Evolutionary conservation across 1,140 invertebrate genomes (phyloP).

Genomic region (Panagrolaimus sp.): DNA sequence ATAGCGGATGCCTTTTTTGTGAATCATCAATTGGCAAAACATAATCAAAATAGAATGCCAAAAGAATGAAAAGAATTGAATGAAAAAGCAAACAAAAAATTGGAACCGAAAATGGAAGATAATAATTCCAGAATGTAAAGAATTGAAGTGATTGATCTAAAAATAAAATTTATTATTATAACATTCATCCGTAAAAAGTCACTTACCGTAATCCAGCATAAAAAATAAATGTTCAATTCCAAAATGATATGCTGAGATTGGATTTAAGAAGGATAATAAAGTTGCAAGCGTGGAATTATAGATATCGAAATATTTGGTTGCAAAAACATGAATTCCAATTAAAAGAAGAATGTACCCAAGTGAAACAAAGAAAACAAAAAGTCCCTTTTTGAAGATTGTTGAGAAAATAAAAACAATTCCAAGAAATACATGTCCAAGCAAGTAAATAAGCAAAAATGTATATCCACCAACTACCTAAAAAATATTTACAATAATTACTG

Average conservation of each 20-base stretch:
- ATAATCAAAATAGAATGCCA: constrained; percentile 11
- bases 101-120: not conserved
- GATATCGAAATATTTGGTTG: not conserved
- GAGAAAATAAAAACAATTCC: not conserved
- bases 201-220: not conserved
- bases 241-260: not conserved
- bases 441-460: not conserved
- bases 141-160: constrained; percentile 11
- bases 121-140: constrained; percentile 2
- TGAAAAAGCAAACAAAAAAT: not conserved
- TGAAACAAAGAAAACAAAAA: not conserved
- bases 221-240: not conserved
- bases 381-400: not conserved
- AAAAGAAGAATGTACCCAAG: not conserved
- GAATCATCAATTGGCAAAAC: constrained; percentile 16
- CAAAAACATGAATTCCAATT: not conserved
- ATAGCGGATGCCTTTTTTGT: not conserved
- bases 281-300: not conserved
- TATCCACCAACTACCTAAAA: not conserved
- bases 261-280: not conserved
- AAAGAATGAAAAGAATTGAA: not conserved
- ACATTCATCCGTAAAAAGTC: no score
- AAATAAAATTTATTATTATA: not conserved
- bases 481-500: no score
- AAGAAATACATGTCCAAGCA: not conserved